These are phyloP conservation scores for Acronicta alni DNA, from an alignment of 2,888 invertebrate genomes.

Conservation along the genomic window DNA sequence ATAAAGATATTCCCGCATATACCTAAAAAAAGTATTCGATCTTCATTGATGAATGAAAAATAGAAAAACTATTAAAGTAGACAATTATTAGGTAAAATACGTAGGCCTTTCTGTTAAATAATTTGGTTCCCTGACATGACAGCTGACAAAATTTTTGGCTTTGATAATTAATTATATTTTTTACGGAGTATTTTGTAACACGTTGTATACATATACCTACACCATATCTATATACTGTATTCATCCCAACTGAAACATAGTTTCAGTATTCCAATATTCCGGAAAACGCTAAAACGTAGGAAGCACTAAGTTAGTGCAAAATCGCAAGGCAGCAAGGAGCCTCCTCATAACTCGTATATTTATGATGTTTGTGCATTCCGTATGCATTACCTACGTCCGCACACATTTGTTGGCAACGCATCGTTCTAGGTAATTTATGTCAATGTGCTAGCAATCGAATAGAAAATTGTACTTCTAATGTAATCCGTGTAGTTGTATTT, in stretches of 20 bases:
- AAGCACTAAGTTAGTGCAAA: slow-evolving; percentile 35
- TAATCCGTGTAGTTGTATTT: slow-evolving; percentile 22
- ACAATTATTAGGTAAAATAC: too few species aligned
- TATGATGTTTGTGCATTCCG: slow-evolving; percentile 58
- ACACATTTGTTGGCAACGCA: slow-evolving; percentile 56
- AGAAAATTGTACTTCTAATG: slow-evolving; percentile 46
- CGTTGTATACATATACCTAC: too few species aligned
- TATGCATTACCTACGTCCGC: slow-evolving; percentile 62
- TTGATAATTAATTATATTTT: too few species aligned
- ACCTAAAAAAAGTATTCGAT: too few species aligned
- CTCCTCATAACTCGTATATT: slow-evolving; percentile 51
- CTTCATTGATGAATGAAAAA: too few species aligned
- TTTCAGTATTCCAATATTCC: not conserved
- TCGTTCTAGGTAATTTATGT: slow-evolving; percentile 53
- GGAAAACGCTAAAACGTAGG: slow-evolving; percentile 13
- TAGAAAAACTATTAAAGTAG: too few species aligned
- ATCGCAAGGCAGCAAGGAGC: slow-evolving; percentile 27
- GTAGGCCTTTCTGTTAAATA: too few species aligned
- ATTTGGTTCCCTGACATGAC: too few species aligned
- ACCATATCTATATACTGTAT: too few species aligned
- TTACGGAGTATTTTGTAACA: too few species aligned
- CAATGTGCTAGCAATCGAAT: slow-evolving; percentile 48
- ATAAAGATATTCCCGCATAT: too few species aligned
- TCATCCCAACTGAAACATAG: not conserved
- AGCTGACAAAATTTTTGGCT: too few species aligned